phyloP scores from a whole-genome alignment of 2,797 vertebrate genomes.

The Aselliscus stoliczkanus region DNA sequence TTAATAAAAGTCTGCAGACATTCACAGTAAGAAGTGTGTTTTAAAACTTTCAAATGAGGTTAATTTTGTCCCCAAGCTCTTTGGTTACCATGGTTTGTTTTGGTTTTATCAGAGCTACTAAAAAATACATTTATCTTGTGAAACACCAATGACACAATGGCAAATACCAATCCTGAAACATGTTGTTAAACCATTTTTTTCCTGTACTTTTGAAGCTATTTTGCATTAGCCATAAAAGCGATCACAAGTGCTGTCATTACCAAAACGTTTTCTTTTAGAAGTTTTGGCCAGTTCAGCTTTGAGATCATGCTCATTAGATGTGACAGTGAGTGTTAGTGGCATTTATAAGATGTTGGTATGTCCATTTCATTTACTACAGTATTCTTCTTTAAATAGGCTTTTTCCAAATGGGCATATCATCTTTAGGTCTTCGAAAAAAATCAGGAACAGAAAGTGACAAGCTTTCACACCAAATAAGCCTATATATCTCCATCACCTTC shows the following conservation, averaged over 20 bases:
- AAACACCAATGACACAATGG: not conserved
- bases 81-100: not conserved
- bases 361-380: constrained; percentile 59
- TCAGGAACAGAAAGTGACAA: constrained; percentile 76
- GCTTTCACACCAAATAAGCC: constrained; percentile 69
- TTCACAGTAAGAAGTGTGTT: not conserved
- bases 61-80: not conserved
- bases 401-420: constrained; percentile 66
- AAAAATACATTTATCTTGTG: constrained; percentile 31
- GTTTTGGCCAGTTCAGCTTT: constrained; percentile 1
- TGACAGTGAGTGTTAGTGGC: not conserved
- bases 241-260: not conserved
- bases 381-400: constrained; percentile 70
- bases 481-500: constrained; percentile 60
- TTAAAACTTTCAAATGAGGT: constrained; percentile 13
- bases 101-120: constrained; percentile 18
- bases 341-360: constrained; percentile 57
- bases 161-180: not conserved
- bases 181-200: not conserved
- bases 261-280: constrained; percentile 36
- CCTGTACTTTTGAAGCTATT: not conserved
- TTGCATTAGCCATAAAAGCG: not conserved
- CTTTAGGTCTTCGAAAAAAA: constrained; percentile 71
- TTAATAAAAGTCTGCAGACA: not conserved
- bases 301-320: constrained; percentile 31